A percentile compares a stretch with the other conserved stretches of the same genome.
Evolutionary conservation across 2,797 vertebrate genomes (phyloP).

Genomic region (Manis pentadactyla): DNA sequence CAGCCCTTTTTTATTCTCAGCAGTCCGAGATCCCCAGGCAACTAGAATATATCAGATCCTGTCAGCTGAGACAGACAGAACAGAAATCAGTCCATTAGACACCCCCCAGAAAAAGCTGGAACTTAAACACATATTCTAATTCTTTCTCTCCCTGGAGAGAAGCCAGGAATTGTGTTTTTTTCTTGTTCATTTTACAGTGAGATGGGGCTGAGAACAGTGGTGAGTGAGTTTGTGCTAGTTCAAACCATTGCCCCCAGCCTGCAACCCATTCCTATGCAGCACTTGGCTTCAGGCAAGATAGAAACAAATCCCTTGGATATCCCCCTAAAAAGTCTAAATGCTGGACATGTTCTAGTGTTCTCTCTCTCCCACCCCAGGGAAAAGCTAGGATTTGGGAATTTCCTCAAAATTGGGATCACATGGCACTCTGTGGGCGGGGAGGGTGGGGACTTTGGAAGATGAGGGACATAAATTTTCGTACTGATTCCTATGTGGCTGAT

Average conservation of each 20-base stretch:
- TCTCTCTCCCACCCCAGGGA: neutral
- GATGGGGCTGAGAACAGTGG: neutral
- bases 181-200: neutral
- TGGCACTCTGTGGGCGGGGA: neutral
- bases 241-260: neutral
- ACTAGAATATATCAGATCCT: too few relatives aligned
- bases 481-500: neutral
- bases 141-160: neutral
- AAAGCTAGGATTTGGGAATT: neutral
- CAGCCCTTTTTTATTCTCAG: neutral
- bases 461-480: neutral
- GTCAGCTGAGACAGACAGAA: neutral
- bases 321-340: neutral
- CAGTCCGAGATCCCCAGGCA: too few relatives aligned
- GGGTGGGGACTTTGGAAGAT: neutral
- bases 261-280: neutral
- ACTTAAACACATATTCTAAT: neutral
- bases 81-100: neutral
- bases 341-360: neutral
- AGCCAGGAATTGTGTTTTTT: neutral
- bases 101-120: neutral
- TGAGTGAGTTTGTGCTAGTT: neutral
- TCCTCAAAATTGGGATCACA: neutral
- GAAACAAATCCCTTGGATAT: neutral
- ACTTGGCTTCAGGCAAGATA: neutral